phyloP scores from a whole-genome alignment of 2,113 vertebrate genomes.

The Strix uralensis region DNA sequence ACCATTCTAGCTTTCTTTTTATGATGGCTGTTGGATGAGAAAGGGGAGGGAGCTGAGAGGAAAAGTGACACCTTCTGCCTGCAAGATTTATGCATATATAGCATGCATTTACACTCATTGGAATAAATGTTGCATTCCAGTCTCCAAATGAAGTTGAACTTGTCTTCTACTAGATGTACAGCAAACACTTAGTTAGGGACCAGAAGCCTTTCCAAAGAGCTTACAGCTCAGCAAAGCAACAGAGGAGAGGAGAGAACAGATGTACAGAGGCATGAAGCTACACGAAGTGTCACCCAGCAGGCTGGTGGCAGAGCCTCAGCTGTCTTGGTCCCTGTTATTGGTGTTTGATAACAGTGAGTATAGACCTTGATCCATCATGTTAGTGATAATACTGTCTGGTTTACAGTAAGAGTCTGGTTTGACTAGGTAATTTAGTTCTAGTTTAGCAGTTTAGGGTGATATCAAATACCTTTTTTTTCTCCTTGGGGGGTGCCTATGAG shows the following conservation, averaged over 20 bases:
- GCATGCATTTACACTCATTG: background rate
- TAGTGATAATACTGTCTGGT: background rate
- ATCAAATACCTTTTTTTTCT: too few relatives aligned
- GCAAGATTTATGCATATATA: background rate
- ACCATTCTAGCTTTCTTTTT: background rate
- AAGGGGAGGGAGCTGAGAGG: background rate
- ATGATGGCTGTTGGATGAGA: background rate
- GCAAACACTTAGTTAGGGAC: background rate
- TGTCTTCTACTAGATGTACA: too few relatives aligned
- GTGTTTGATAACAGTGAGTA: background rate
- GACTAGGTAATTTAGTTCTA: background rate
- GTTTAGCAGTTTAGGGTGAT: background rate
- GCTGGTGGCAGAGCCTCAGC: background rate
- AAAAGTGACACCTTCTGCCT: background rate
- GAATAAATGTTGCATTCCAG: background rate
- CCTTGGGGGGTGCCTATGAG: background rate
- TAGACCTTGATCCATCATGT: background rate
- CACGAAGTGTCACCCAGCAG: background rate
- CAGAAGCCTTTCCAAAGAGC: background rate
- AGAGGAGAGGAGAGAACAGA: background rate
- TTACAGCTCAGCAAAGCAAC: background rate
- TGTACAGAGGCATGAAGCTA: background rate
- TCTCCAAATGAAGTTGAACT: background rate
- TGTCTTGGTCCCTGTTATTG: accelerated
- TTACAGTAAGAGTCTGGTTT: background rate